Conservation (phyloP, 2,797 vertebrate species). For the Ceryle rudis region DNA sequence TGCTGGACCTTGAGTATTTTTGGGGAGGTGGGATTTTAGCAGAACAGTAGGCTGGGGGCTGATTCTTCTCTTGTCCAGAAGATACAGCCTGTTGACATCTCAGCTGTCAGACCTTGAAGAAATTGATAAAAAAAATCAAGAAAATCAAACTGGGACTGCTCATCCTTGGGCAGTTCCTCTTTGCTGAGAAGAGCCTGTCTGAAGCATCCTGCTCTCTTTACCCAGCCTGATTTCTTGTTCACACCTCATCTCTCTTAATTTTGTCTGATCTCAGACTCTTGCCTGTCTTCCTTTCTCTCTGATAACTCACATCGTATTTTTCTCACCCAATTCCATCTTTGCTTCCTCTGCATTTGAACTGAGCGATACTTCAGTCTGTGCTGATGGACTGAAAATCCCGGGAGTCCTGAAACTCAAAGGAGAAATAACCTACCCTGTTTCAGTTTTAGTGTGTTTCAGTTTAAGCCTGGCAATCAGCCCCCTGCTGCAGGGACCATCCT, state of each 20-base stretch:
- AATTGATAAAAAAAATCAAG: not conserved
- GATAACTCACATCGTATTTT: not conserved
- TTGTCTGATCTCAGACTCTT: not conserved
- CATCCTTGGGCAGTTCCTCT: not conserved
- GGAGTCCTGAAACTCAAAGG: not conserved
- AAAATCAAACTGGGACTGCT: not conserved
- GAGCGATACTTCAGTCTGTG: not conserved
- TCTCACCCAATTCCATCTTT: not conserved
- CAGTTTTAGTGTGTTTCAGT: not conserved
- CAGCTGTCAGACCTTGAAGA: not conserved
- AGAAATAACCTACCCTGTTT: not conserved
- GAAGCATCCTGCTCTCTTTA: not conserved
- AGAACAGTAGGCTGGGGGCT: not conserved
- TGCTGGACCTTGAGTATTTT: not conserved
- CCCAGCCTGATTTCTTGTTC: not conserved
- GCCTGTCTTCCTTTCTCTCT: not conserved
- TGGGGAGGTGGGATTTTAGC: not conserved
- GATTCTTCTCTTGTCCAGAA: not conserved
- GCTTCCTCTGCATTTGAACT: not conserved
- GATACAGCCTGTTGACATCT: not conserved
- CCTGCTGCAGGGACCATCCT: not conserved
- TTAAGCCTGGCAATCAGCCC: not conserved
- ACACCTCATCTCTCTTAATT: not conserved
- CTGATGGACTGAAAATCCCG: not conserved
- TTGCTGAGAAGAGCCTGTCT: not conserved